Evolutionary conservation across 2,797 vertebrate species (phyloP).

Genomic region (Tadarida brasiliensis): DNA sequence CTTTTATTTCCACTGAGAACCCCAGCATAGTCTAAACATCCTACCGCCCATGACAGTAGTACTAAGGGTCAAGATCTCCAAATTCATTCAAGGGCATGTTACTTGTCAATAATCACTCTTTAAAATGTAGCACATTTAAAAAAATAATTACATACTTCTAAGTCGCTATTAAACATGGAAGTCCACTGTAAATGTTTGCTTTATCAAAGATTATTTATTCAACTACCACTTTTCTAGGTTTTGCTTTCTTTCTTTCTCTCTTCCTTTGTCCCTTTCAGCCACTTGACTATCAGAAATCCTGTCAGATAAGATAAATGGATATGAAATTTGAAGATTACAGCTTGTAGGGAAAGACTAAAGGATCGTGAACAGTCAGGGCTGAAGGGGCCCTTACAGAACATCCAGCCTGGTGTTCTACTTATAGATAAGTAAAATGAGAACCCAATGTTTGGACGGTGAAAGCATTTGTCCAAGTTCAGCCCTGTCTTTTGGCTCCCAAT

Average conservation of each 20-base stretch:
- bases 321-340: neutral
- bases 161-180: neutral
- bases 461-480: neutral
- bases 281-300: neutral
- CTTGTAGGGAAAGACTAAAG: neutral
- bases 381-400: neutral
- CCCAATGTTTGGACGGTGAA: neutral
- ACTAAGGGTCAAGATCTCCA: neutral
- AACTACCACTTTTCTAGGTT: neutral
- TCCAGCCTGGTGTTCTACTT: neutral
- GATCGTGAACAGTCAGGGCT: neutral
- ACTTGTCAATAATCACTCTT: neutral
- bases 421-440: neutral
- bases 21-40: neutral
- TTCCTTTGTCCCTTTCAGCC: neutral
- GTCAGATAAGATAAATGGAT: conserved; percentile 25
- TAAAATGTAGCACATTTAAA: neutral
- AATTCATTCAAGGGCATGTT: neutral
- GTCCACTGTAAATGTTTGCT: neutral
- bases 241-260: neutral
- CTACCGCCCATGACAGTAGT: neutral
- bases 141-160: neutral
- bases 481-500: neutral
- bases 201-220: conserved; percentile 28
- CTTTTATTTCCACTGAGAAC: neutral